Conservation (phyloP, 2,113 vertebrate genomes). For the Centropus unirufus region DNA sequence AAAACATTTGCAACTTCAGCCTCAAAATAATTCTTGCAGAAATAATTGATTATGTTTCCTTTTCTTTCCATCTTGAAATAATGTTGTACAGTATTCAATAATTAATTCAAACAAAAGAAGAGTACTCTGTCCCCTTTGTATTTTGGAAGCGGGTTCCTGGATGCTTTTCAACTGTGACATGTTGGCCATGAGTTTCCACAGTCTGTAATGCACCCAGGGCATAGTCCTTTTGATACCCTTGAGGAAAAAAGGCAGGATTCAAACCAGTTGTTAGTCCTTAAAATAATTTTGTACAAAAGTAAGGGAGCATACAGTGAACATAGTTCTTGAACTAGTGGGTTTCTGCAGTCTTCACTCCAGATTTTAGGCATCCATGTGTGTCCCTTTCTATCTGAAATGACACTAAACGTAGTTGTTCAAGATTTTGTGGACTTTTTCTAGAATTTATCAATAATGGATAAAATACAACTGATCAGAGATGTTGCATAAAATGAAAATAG, state of each 20-base stretch:
- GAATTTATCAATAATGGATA: not conserved
- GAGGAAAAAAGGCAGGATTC: not conserved
- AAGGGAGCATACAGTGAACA: accelerated
- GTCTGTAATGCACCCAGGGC: not conserved
- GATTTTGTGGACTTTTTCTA: not conserved
- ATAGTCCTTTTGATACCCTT: not conserved
- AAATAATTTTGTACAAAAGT: not conserved
- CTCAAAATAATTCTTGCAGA: not conserved
- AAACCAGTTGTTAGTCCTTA: not conserved
- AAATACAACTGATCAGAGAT: not conserved
- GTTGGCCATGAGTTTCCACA: not conserved
- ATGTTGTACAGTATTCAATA: not conserved
- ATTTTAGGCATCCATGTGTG: not conserved
- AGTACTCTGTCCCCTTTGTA: not conserved
- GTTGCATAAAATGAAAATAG: not conserved
- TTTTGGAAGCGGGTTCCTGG: not conserved
- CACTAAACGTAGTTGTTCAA: not conserved
- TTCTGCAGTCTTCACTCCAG: not conserved
- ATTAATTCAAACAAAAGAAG: not conserved
- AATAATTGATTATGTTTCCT: not conserved
- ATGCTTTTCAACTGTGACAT: not conserved
- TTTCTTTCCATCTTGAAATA: not conserved
- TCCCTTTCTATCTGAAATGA: not conserved
- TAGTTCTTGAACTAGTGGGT: not conserved
- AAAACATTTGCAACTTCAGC: not conserved